A percentile compares a stretch with the other conserved stretches of the same genome.
Evolutionary conservation across 2,797 vertebrate species (phyloP).

Genomic region (Coilia nasus): DNA sequence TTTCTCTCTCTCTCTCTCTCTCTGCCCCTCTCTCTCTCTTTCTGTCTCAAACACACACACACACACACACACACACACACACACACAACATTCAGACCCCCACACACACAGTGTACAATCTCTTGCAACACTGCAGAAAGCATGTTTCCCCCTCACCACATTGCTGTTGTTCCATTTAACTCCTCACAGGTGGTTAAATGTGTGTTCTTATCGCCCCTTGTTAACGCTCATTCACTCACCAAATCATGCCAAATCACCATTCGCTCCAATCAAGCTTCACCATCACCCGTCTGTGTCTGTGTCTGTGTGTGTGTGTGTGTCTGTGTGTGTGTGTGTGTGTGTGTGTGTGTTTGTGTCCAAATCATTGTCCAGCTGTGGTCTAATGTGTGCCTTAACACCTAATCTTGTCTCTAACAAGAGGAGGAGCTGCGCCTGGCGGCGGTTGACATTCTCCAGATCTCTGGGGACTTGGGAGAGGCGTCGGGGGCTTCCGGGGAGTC

Average conservation of each 20-base stretch:
- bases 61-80: constrained; percentile 41
- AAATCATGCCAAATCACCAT: background rate
- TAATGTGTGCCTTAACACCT: constrained; percentile 75
- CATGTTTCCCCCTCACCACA: constrained; percentile 37
- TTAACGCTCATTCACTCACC: constrained; percentile 27
- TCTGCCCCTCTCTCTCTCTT: background rate
- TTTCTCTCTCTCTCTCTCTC: background rate
- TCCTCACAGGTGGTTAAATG: constrained; percentile 72
- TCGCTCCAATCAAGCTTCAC: constrained; percentile 39
- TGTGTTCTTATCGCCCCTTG: constrained; percentile 49
- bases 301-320: constrained; percentile 6
- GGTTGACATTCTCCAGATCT: constrained; percentile 75
- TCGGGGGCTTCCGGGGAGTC: constrained; percentile 67
- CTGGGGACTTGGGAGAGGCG: constrained; percentile 56
- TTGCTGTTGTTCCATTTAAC: constrained; percentile 78
- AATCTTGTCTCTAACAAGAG: constrained; percentile 86
- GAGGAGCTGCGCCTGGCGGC: constrained; percentile 80
- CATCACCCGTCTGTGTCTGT: constrained; percentile 48
- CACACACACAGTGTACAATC: constrained; percentile 13
- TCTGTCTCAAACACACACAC: background rate
- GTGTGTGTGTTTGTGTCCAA: constrained; percentile 31
- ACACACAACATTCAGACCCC: constrained; percentile 31
- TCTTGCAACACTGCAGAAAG: constrained; percentile 26
- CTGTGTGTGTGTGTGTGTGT: no score
- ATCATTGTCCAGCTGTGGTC: constrained; percentile 57